Evolutionary conservation across 2,888 invertebrate species (phyloP).

Genomic region (Girardia tigrina): DNA sequence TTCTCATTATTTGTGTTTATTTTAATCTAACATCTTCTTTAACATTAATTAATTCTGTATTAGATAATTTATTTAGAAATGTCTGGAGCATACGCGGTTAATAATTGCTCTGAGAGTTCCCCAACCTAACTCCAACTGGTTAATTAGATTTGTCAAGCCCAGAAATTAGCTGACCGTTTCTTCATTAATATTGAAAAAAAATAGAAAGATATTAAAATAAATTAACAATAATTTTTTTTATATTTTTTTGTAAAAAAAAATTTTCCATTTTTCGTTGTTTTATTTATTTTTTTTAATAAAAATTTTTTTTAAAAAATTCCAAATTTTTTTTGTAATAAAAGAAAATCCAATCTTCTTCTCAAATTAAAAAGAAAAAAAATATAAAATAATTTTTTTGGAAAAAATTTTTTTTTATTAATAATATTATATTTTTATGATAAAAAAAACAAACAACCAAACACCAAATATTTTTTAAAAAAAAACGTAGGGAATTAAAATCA

Average conservation of each 20-base stretch:
- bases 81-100: slow-evolving; percentile 23
- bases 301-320: neutral
- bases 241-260: neutral
- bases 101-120: slow-evolving; percentile 18
- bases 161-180: slow-evolving; percentile 16
- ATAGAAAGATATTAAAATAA: neutral
- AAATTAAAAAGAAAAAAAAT: neutral
- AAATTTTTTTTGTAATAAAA: too few species aligned
- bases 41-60: slow-evolving; percentile 9
- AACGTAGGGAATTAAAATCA: neutral
- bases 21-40: slow-evolving; percentile 7
- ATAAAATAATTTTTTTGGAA: neutral
- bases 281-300: neutral
- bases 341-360: too few species aligned
- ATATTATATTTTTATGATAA: too few species aligned
- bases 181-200: neutral
- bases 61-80: slow-evolving; percentile 13
- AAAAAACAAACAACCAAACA: too few species aligned
- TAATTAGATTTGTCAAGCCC: slow-evolving; percentile 23
- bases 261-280: neutral
- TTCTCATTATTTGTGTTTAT: slow-evolving; percentile 7
- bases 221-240: neutral
- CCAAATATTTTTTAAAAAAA: too few species aligned
- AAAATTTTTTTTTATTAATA: neutral
- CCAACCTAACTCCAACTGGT: slow-evolving; percentile 5